These are phyloP conservation scores for Halisarca cf. caerulea DNA, from an alignment of 37 sponge, comb jelly and placozoan species.

Conservation along the genomic window DNA sequence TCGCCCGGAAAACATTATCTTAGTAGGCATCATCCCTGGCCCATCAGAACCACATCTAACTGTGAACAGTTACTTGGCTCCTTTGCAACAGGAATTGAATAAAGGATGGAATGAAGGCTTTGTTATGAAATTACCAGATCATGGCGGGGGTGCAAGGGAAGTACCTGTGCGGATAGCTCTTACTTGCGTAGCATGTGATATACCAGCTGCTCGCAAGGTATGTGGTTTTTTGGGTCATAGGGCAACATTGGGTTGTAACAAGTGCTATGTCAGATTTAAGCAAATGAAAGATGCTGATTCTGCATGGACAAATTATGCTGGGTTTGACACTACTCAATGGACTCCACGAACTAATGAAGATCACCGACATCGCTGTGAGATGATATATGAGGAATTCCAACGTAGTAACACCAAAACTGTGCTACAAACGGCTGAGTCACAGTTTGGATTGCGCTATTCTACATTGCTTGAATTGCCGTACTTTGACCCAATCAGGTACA, in stretches of 20 bases:
- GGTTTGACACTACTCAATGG: slow-evolving; percentile 46
- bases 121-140: not conserved
- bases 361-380: not conserved
- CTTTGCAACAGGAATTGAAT: slow-evolving; percentile 43
- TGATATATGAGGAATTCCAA: not conserved
- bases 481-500: slow-evolving; percentile 38
- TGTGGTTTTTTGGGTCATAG: slow-evolving; percentile 60
- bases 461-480: slow-evolving; percentile 31
- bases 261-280: slow-evolving; percentile 25
- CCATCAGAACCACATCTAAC: slow-evolving; percentile 44
- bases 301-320: slow-evolving; percentile 37
- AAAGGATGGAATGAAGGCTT: slow-evolving; percentile 11
- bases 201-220: slow-evolving; percentile 64
- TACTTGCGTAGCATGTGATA: slow-evolving; percentile 53
- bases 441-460: slow-evolving; percentile 43
- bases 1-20: slow-evolving; percentile 40
- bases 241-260: slow-evolving; percentile 53
- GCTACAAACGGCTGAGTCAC: not conserved
- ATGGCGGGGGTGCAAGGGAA: not conserved
- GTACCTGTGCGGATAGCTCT: slow-evolving; percentile 33
- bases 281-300: not conserved
- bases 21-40: slow-evolving; percentile 59
- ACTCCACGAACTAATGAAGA: not conserved
- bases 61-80: slow-evolving; percentile 56
- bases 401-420: not conserved